Conservation (phyloP, 2,797 vertebrate species). For the Macroramphosus scolopax region DNA sequence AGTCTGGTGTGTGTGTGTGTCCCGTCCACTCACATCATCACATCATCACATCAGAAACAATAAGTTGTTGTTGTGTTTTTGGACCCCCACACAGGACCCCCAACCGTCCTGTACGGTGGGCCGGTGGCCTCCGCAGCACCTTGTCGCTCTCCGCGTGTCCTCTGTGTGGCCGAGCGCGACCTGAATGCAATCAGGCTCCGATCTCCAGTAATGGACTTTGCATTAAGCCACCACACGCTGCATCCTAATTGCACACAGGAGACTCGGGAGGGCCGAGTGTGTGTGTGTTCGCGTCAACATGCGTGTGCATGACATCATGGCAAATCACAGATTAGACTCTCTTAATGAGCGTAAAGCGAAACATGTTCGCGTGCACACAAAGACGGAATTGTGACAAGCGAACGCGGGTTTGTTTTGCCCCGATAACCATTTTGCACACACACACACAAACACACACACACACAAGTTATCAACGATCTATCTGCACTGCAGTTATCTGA, state of each 20-base stretch:
- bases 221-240: slow-evolving; percentile 48
- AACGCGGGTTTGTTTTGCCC: slow-evolving; percentile 39
- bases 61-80: no score
- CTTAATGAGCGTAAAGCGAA: slow-evolving; percentile 57
- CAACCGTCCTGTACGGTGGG: slow-evolving; percentile 1
- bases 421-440: background rate
- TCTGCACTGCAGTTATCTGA: slow-evolving; percentile 8
- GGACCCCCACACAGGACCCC: slow-evolving; percentile 20
- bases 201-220: slow-evolving; percentile 64
- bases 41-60: no score
- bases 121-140: slow-evolving; percentile 1
- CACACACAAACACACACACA: slow-evolving; percentile 8
- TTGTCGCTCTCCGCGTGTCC: slow-evolving; percentile 13
- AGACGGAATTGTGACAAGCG: slow-evolving; percentile 41
- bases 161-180: slow-evolving; percentile 37
- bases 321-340: slow-evolving; percentile 63
- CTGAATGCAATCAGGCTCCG: slow-evolving; percentile 52
- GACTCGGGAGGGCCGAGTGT: slow-evolving; percentile 11
- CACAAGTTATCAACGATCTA: background rate
- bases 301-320: slow-evolving; percentile 64
- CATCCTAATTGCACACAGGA: slow-evolving; percentile 64
- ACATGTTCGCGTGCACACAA: slow-evolving; percentile 50
- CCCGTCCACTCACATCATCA: no score
- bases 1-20: no score
- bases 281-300: slow-evolving; percentile 2